These are phyloP conservation scores for Promerops cafer DNA, from an alignment of 2,113 vertebrate species.

Conservation along the genomic window DNA sequence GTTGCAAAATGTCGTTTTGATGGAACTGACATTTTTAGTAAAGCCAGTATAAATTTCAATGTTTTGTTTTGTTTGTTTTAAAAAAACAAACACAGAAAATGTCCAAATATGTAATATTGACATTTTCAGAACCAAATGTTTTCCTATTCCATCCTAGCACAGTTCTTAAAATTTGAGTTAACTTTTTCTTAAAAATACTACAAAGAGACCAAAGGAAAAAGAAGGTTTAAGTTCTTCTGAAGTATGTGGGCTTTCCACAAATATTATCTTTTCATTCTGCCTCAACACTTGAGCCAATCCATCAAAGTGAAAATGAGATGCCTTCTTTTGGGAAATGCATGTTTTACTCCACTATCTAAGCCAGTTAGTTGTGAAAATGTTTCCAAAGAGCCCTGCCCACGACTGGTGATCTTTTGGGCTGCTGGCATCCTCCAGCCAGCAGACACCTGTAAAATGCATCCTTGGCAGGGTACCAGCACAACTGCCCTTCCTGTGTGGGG, in stretches of 20 bases:
- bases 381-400: neutral
- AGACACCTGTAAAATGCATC: neutral
- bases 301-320: neutral
- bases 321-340: neutral
- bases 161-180: constrained; percentile 21
- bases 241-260: neutral
- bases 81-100: constrained; percentile 17
- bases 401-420: neutral
- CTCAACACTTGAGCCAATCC: neutral
- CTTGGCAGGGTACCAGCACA: neutral
- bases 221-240: neutral
- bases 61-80: constrained; percentile 51
- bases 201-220: neutral
- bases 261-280: neutral
- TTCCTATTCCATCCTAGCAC: constrained; percentile 16
- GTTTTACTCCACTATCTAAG: neutral
- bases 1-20: constrained; percentile 39
- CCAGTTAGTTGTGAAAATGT: neutral
- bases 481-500: neutral
- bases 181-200: neutral
- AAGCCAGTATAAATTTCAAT: constrained; percentile 49
- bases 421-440: neutral
- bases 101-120: constrained; percentile 54
- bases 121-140: constrained; percentile 57
- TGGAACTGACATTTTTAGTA: constrained; percentile 48